Conservation (phyloP, 2,888 invertebrate genomes). For the Ferrisia virgata region DNA sequence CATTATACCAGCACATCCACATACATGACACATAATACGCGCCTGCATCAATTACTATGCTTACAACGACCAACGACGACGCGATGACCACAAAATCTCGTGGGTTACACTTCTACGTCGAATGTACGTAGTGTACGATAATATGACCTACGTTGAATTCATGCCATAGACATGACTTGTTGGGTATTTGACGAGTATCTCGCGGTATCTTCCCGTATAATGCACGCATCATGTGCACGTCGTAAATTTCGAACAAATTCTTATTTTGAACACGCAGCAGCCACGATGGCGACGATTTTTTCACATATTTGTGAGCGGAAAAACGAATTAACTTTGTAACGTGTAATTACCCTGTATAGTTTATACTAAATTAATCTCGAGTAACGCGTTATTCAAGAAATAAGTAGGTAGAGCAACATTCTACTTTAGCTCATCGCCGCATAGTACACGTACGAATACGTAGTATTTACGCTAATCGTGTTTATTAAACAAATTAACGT, state of each 20-base stretch:
- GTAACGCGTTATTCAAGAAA: background rate
- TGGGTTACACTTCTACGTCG: too few relatives aligned
- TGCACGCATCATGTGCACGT: background rate
- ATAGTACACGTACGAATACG: too few relatives aligned
- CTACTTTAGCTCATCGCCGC: too few relatives aligned
- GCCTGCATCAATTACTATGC: background rate
- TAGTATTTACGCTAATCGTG: too few relatives aligned
- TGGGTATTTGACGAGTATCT: too few relatives aligned
- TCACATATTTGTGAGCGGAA: background rate
- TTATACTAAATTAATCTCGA: background rate
- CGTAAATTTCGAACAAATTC: background rate
- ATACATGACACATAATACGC: too few relatives aligned
- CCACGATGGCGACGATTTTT: background rate
- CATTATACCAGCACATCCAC: background rate
- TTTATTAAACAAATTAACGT: background rate
- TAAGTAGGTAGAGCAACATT: background rate
- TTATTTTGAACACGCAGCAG: background rate
- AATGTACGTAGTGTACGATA: background rate
- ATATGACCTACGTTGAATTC: background rate
- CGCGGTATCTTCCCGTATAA: too few relatives aligned
- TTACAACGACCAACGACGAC: background rate
- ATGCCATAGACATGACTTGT: background rate
- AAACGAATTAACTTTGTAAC: slow-evolving; percentile 5
- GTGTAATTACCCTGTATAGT: background rate
- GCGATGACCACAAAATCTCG: too few relatives aligned